Evolutionary conservation across 2,888 invertebrate genomes (phyloP).

Genomic region (Caenorhabditis sulstoni): DNA sequence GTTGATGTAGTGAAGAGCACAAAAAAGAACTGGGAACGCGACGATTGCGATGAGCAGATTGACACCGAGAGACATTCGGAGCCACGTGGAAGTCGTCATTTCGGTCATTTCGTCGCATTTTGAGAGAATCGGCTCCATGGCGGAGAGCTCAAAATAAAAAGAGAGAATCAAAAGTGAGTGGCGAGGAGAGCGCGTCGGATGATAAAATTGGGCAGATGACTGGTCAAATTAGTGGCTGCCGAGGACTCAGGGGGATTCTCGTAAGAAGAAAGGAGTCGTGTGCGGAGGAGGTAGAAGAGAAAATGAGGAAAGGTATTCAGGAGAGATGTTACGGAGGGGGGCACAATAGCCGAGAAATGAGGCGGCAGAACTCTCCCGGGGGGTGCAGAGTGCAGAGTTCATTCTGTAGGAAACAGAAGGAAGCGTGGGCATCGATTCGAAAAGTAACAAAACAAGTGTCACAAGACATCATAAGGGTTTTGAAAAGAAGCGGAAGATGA

Average conservation of each 20-base stretch:
- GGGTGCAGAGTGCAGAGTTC: slow-evolving; percentile 13
- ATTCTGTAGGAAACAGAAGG: too few species aligned
- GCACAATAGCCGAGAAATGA: slow-evolving; percentile 47
- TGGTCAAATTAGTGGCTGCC: slow-evolving; percentile 9
- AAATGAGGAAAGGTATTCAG: background rate
- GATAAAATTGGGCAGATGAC: slow-evolving; percentile 22
- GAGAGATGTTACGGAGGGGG: slow-evolving; percentile 16
- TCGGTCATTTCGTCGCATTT: slow-evolving; percentile 48
- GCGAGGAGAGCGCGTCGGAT: slow-evolving; percentile 4
- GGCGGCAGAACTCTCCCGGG: slow-evolving; percentile 19
- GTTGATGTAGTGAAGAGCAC: slow-evolving; percentile 31
- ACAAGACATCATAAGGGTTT: background rate
- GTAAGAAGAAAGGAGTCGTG: slow-evolving; percentile 8
- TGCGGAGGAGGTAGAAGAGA: slow-evolving; percentile 7
- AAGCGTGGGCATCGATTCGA: background rate
- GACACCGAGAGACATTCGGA: slow-evolving; percentile 40
- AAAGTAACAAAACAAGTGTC: slow-evolving; percentile 10
- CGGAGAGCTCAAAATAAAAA: background rate
- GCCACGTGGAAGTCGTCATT: slow-evolving; percentile 33
- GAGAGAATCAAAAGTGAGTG: slow-evolving; percentile 6
- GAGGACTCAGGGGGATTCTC: slow-evolving; percentile 19
- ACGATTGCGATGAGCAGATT: slow-evolving; percentile 36
- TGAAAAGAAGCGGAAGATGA: slow-evolving; percentile 29
- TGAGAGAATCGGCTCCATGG: background rate
- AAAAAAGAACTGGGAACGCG: slow-evolving; percentile 28